A percentile compares a stretch with the other conserved stretches of the same genome.
Conservation (phyloP, 2,888 invertebrate species). For the Mesorhabditis sp. region DNA sequence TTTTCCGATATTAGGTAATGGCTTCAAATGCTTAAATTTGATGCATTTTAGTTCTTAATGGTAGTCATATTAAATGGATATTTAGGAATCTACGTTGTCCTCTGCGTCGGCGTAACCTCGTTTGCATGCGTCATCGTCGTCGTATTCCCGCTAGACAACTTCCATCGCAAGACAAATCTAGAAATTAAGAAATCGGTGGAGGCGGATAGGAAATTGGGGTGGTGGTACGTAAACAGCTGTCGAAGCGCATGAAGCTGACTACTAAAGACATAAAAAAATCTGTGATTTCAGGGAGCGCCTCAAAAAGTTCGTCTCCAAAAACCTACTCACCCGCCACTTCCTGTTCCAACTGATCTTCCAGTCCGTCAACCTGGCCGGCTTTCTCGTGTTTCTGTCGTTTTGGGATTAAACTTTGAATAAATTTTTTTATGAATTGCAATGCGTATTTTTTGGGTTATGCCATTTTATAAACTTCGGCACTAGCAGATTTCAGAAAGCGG, state of each 20-base stretch:
- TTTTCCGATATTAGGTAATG: not conserved
- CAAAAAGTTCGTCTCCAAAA: not conserved
- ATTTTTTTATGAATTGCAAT: too few species aligned
- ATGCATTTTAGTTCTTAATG: not conserved
- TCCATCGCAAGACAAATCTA: not conserved
- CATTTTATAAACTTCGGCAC: too few species aligned
- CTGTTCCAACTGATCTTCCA: not conserved
- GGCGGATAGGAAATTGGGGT: not conserved
- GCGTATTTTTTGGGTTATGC: too few species aligned
- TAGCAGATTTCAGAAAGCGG: too few species aligned
- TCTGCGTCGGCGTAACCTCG: not conserved
- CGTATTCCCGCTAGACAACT: not conserved
- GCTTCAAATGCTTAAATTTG: not conserved
- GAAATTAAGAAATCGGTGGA: not conserved
- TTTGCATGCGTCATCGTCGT: conserved; percentile 2
- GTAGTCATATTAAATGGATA: too few species aligned
- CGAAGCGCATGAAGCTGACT: too few species aligned
- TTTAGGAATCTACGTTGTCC: not conserved
- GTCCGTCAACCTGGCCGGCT: not conserved
- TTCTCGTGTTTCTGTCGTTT: not conserved
- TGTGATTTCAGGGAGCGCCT: not conserved
- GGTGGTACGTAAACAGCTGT: not conserved
- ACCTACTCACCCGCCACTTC: not conserved
- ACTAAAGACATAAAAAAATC: too few species aligned
- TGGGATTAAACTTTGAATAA: not conserved